Base-by-base conservation (phyloP, 2,888 invertebrate species). In the Chirona hameri region DNA sequence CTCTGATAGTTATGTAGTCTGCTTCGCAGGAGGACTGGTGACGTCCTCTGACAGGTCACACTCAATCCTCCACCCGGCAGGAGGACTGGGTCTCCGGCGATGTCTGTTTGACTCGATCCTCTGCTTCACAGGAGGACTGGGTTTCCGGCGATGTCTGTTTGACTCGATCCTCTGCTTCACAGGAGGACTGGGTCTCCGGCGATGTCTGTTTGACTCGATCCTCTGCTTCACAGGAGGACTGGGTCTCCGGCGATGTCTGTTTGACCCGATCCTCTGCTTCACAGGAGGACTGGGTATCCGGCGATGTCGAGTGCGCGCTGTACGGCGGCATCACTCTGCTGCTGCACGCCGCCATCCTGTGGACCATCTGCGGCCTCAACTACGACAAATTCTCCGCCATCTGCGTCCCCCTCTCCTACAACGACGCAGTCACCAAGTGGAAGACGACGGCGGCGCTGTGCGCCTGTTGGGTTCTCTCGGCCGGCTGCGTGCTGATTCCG, bases 361-460 rank as follows among this genome's bases (percentile, higher is more conserved):
- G 80, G 80, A 80, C 80, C 21, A 55, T 80, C 27, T 80, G 80
- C 52, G 52, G 52, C 27, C 80, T 80, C 80, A 80, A 80, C 80
- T 80, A 80, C 80, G 80, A 80, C 80, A 80, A 80, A 27, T 80
- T 80, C 52, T 48, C 80, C 27, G 55, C 80, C 80, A 80, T 80
- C 29, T 80, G 80, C 52, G 80, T 80, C 27, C 80, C 80, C 27
- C 80, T 80, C 27, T 18, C 52, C 52, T 80, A 55, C 80, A 80
- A 52, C 29, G 80, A 52, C 5, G 27, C 80, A 9, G 80, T 80
- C 52, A 55, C 52, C 27, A 48, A 55, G 55, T 55, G 80, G 27
- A 55, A 48, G 52, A 29, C 52, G 27, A 7, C 48, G 80, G 29
- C n/a, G 48, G 48, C 29, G 80, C 80, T 80, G 80, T 14, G 14